These are phyloP conservation scores for Epizoanthus ramosus DNA, from an alignment of 92 coral and sea anemone genomes.

Conservation along the genomic window DNA sequence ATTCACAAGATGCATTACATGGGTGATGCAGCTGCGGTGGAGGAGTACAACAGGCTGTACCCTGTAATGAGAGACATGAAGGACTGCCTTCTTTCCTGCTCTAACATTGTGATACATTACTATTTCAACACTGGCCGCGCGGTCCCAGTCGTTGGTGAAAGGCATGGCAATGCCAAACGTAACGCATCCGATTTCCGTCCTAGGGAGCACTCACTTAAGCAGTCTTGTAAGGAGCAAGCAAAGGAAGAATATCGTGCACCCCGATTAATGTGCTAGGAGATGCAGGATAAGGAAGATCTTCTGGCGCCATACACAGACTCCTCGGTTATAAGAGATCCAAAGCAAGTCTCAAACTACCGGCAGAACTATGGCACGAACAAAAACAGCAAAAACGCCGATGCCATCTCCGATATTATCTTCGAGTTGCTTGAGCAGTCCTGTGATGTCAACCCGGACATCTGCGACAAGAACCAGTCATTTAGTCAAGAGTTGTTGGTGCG, in stretches of 20 bases:
- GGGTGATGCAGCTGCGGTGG: constrained; percentile 50
- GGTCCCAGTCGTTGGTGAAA: constrained; percentile 46
- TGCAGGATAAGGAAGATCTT: constrained; percentile 33
- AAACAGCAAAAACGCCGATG: constrained; percentile 32
- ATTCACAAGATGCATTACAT: constrained; percentile 43
- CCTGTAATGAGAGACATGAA: constrained; percentile 20
- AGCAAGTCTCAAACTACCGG: constrained; percentile 47
- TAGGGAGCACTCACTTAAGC: constrained; percentile 44
- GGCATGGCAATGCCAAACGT: constrained; percentile 43
- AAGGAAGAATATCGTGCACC: constrained; percentile 43
- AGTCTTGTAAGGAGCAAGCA: constrained; percentile 27
- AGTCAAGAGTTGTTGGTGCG: constrained; percentile 51
- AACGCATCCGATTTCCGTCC: constrained; percentile 20
- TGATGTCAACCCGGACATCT: constrained; percentile 24
- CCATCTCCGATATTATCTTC: constrained; percentile 41
- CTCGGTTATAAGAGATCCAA: constrained; percentile 32
- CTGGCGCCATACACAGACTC: constrained; percentile 37
- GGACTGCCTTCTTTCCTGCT: constrained; percentile 15
- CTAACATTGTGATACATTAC: constrained; percentile 30
- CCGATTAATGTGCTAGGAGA: constrained; percentile 45
- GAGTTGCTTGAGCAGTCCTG: constrained; percentile 46
- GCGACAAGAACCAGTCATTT: constrained; percentile 53
- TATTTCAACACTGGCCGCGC: constrained; percentile 49
- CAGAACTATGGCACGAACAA: constrained; percentile 41
- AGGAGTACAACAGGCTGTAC: constrained; percentile 47